Conservation (phyloP, 2,888 invertebrate genomes). For the Drosophila niveifrons region DNA sequence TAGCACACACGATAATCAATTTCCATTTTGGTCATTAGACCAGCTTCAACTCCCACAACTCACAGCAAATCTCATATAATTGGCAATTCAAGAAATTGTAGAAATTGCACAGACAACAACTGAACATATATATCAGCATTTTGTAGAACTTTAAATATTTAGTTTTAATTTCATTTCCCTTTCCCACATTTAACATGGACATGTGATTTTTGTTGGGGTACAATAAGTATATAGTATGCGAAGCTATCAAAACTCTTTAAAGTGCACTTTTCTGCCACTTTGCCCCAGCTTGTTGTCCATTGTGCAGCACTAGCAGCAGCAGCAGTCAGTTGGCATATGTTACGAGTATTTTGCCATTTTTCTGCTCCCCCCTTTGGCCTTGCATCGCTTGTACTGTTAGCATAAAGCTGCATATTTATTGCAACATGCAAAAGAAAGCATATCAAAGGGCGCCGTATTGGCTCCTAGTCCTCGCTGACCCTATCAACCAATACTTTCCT, state of each 20-base stretch:
- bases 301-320: conserved; percentile 16
- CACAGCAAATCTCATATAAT: conserved; percentile 3
- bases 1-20: not conserved
- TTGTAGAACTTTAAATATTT: conserved; percentile 18
- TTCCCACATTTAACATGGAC: not conserved
- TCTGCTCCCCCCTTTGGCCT: not conserved
- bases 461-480: conserved; percentile 43
- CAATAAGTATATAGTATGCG: conserved; percentile 12
- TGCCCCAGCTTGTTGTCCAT: conserved; percentile 21
- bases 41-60: not conserved
- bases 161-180: conserved; percentile 12
- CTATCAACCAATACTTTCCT: conserved; percentile 14
- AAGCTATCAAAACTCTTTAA: conserved; percentile 31
- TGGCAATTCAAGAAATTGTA: conserved; percentile 2
- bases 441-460: conserved; percentile 70
- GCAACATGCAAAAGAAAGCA: conserved; percentile 79
- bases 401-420: conserved; percentile 82
- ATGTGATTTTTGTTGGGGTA: not conserved
- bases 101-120: not conserved
- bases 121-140: conserved; percentile 1
- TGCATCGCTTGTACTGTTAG: conserved; percentile 21
- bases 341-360: conserved; percentile 32
- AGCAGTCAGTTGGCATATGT: conserved; percentile 60
- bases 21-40: not conserved
- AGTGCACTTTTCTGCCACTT: conserved; percentile 31